Evolutionary conservation across 2,797 vertebrate species (phyloP).

Genomic region (Pangasius larnaudii): DNA sequence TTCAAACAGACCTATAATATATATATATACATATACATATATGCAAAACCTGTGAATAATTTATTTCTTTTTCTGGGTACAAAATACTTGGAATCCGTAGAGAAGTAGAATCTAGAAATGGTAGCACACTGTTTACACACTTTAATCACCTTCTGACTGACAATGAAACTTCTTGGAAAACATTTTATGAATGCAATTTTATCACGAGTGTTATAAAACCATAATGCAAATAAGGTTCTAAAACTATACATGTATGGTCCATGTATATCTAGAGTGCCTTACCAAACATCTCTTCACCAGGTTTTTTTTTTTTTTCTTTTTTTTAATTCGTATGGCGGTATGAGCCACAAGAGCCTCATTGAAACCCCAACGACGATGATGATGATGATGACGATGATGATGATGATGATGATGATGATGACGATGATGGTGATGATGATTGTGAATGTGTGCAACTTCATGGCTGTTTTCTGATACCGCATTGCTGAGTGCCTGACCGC

Average conservation of each 20-base stretch:
- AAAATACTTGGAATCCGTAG: slow-evolving; percentile 74
- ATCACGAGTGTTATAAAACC: slow-evolving; percentile 70
- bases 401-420: no score
- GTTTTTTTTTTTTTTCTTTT: slow-evolving; percentile 67
- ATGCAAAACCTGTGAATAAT: slow-evolving; percentile 83
- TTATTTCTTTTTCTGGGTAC: slow-evolving; percentile 81
- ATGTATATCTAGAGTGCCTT: slow-evolving; percentile 69
- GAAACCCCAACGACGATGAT: neutral
- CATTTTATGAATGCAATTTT: slow-evolving; percentile 59
- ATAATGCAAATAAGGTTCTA: slow-evolving; percentile 68
- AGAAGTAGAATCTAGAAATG: slow-evolving; percentile 69
- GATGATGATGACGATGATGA: no score
- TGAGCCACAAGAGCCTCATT: neutral
- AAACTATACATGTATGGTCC: slow-evolving; percentile 76
- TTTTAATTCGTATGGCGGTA: neutral
- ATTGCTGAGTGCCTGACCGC: neutral
- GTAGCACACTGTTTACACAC: slow-evolving; percentile 78
- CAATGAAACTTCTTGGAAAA: slow-evolving; percentile 69
- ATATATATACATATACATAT: slow-evolving; percentile 58
- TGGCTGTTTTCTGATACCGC: neutral
- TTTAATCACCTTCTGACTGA: slow-evolving; percentile 79
- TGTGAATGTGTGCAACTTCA: neutral
- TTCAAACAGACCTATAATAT: slow-evolving; percentile 59
- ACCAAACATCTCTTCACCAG: slow-evolving; percentile 64
- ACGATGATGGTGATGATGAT: no score